Percentiles rank a stretch among this genome's conserved stretches.
Evolutionary conservation across 2,113 vertebrate genomes (phyloP).

Genomic region (Taurulus bubalis): DNA sequence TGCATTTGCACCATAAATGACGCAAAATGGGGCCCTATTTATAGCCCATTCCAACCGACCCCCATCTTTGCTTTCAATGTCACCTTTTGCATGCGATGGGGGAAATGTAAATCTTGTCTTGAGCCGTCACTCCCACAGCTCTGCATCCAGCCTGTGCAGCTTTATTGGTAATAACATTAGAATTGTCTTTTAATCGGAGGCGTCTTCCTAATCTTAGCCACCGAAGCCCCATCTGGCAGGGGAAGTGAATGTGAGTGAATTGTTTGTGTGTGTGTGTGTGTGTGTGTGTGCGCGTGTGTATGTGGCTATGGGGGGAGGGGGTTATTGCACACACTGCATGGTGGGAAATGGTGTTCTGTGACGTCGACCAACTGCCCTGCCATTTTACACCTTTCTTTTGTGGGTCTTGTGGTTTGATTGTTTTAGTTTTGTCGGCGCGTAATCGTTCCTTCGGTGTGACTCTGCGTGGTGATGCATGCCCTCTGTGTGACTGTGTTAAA

Average conservation of each 20-base stretch:
- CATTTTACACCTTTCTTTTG: constrained; percentile 74
- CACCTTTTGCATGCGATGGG: constrained; percentile 44
- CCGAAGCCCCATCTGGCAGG: constrained; percentile 72
- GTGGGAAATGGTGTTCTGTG: constrained; percentile 75
- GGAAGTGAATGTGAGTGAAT: constrained; percentile 62
- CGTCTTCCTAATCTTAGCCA: constrained; percentile 67
- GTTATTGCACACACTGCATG: constrained; percentile 65
- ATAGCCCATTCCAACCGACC: constrained; percentile 37
- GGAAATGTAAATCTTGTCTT: constrained; percentile 29
- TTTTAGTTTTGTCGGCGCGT: neutral
- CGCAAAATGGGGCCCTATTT: constrained; percentile 55
- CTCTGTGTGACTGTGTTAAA: constrained; percentile 5
- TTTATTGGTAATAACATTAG: constrained; percentile 56
- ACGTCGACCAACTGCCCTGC: constrained; percentile 57
- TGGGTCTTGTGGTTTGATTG: neutral
- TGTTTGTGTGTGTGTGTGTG: constrained; percentile 58
- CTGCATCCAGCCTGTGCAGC: constrained; percentile 23
- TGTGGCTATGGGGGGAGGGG: constrained; percentile 62
- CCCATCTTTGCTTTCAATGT: constrained; percentile 56
- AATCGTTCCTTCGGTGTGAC: constrained; percentile 6
- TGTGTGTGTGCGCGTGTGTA: no score
- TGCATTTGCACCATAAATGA: constrained; percentile 46
- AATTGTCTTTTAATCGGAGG: constrained; percentile 67
- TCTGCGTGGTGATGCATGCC: constrained; percentile 8
- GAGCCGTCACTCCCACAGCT: neutral